Evolutionary conservation across 2,113 vertebrate species (phyloP).

Genomic region (Centrocercus urophasianus): DNA sequence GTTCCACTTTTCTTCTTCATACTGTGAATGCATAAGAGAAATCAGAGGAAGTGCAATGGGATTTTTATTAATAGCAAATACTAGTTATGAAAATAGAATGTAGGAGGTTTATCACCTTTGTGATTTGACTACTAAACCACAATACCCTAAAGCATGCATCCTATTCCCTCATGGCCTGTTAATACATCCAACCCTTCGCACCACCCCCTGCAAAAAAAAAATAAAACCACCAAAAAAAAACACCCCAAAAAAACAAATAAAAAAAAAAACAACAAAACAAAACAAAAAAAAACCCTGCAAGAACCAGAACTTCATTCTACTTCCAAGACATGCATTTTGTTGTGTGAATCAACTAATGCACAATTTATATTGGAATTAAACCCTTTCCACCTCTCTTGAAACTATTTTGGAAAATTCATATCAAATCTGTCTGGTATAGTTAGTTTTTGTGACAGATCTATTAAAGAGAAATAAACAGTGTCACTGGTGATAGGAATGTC

Average conservation of each 20-base stretch:
- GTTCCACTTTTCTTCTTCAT: not conserved
- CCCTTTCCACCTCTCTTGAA: slow-evolving; percentile 46
- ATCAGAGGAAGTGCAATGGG: not conserved
- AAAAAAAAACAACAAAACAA: not conserved
- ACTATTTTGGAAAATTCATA: slow-evolving; percentile 55
- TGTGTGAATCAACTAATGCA: not conserved
- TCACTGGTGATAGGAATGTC: slow-evolving; percentile 73
- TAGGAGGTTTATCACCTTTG: not conserved
- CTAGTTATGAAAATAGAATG: slow-evolving; percentile 8
- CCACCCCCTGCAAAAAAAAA: not conserved
- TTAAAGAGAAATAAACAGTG: slow-evolving; percentile 67
- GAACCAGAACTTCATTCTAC: slow-evolving; percentile 12
- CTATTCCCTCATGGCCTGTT: slow-evolving; percentile 3
- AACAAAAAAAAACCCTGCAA: not conserved
- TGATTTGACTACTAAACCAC: slow-evolving; percentile 19
- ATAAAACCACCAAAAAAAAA: not conserved
- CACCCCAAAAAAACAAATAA: not conserved
- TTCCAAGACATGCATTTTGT: not conserved
- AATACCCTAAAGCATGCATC: not conserved
- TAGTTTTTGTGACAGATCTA: slow-evolving; percentile 66
- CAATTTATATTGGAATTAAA: slow-evolving; percentile 55
- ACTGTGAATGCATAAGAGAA: not conserved
- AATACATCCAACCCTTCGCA: not conserved
- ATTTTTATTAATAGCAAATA: slow-evolving; percentile 34
- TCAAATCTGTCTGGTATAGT: slow-evolving; percentile 55